Percentiles rank a stretch among this genome's conserved stretches.
Evolutionary conservation across 2,888 invertebrate species (phyloP).

Genomic region (Leucoptera coffeella): DNA sequence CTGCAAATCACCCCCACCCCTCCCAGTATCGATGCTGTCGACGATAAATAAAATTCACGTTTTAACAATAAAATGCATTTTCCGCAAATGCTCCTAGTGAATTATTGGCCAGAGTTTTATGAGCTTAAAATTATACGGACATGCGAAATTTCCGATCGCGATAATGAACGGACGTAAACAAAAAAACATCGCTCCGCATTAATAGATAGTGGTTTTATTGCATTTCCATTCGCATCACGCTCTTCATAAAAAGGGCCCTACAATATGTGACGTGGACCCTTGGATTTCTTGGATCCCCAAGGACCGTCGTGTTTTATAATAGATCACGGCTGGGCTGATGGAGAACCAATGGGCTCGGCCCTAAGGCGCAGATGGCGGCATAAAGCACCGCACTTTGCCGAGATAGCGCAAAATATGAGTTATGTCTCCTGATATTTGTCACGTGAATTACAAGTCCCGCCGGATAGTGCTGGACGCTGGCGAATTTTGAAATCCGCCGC

Average conservation of each 20-base stretch:
- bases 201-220: no score
- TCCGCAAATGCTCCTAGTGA: constrained; percentile 51
- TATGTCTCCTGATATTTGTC: constrained; percentile 54
- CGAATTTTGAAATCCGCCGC: constrained; percentile 24
- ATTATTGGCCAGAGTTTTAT: constrained; percentile 48
- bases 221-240: neutral
- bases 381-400: constrained; percentile 23
- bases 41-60: constrained; percentile 54
- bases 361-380: constrained; percentile 48
- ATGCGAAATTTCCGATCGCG: constrained; percentile 51
- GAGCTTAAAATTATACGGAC: constrained; percentile 53
- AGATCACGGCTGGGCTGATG: constrained; percentile 47
- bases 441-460: constrained; percentile 50
- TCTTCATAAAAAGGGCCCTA: no score
- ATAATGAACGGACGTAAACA: no score
- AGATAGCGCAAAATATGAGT: constrained; percentile 52
- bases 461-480: constrained; percentile 22
- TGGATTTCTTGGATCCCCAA: no score
- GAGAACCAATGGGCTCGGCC: constrained; percentile 43
- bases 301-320: constrained; percentile 52
- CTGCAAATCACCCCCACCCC: constrained; percentile 42
- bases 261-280: no score
- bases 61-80: constrained; percentile 55
- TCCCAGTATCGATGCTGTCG: constrained; percentile 32
- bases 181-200: no score